These are phyloP conservation scores for Condylura cristata DNA, from an alignment of 2,113 vertebrate species.

Conservation along the genomic window DNA sequence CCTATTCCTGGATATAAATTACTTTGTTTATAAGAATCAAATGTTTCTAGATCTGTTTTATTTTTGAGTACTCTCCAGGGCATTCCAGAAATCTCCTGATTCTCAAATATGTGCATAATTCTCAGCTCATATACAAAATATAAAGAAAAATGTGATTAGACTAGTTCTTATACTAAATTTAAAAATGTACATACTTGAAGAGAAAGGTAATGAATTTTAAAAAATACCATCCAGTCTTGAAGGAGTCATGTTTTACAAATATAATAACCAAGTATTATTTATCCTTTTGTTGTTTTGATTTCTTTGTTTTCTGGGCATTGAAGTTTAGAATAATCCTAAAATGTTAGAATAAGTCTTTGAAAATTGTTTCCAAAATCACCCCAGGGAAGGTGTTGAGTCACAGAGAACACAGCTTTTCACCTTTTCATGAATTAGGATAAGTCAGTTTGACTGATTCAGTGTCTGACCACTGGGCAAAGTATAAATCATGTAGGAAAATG, in stretches of 20 bases:
- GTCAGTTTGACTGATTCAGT: constrained; percentile 76
- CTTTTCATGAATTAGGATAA: constrained; percentile 73
- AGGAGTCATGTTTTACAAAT: constrained; percentile 48
- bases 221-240: constrained; percentile 44
- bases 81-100: constrained; percentile 48
- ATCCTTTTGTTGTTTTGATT: constrained; percentile 52
- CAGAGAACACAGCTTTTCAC: constrained; percentile 72
- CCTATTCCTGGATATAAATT: constrained; percentile 21
- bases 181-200: constrained; percentile 14
- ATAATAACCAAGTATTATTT: constrained; percentile 53
- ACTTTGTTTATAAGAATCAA: constrained; percentile 44
- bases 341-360: constrained; percentile 45
- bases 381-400: constrained; percentile 56
- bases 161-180: constrained; percentile 53
- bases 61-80: background rate
- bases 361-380: constrained; percentile 64
- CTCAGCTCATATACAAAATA: background rate
- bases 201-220: constrained; percentile 45
- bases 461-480: constrained; percentile 65
- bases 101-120: constrained; percentile 66
- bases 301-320: constrained; percentile 45
- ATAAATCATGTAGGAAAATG: constrained; percentile 80
- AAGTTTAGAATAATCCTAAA: constrained; percentile 43
- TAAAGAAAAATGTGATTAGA: constrained; percentile 49
- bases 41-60: constrained; percentile 15